Conservation (phyloP, 92 coral and sea anemone species). For the Umimayanthus chanpuru region DNA sequence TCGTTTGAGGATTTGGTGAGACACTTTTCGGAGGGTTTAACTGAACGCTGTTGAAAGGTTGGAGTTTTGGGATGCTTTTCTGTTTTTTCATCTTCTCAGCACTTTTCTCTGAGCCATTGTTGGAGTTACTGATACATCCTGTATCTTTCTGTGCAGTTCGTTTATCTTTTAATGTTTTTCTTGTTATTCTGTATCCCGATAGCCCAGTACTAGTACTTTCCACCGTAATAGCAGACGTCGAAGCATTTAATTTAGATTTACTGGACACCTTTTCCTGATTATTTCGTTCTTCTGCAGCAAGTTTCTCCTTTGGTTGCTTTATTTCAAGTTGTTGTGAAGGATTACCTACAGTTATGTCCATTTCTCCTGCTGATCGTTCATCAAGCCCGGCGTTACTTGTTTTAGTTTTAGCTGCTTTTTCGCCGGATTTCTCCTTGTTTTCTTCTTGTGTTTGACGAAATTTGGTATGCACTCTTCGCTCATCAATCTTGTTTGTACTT, state of each 20-base stretch:
- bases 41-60: neutral
- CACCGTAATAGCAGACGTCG: neutral
- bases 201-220: neutral
- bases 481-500: neutral
- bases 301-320: neutral
- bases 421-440: neutral
- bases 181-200: neutral
- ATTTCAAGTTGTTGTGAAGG: neutral
- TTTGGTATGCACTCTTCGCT: neutral
- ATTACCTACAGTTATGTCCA: neutral
- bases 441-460: neutral
- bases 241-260: neutral
- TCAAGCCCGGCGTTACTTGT: neutral
- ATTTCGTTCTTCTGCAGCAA: neutral
- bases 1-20: neutral
- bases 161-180: neutral
- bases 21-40: neutral
- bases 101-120: neutral
- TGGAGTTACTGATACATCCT: neutral
- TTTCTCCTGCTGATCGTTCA: neutral
- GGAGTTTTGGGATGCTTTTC: neutral
- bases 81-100: neutral
- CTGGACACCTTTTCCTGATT: neutral
- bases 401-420: neutral
- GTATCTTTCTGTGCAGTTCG: neutral